Base-by-base conservation (phyloP, 1,140 invertebrate species). In the Lasaia peninsularis region DNA sequence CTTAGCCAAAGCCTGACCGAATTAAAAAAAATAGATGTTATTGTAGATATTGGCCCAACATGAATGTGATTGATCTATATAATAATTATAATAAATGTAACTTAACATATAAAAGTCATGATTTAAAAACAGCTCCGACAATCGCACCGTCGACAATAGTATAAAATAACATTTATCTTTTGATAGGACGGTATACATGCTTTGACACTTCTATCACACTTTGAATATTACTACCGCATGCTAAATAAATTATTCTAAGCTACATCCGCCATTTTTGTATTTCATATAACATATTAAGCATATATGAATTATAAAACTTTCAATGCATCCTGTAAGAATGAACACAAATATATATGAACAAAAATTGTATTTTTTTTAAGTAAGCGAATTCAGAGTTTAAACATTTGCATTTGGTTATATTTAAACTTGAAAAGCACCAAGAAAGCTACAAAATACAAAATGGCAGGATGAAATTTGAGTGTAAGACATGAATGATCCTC, bases 171-270 rank as follows among this genome's bases (percentile, higher is more conserved):
- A 61, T 58, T 58, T 69, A 57, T 58, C 40, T 67, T 55, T 64
- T 53, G 58, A 28, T 59, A 52, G 72, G 77, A 83, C 78, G 82
- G 79, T 67, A 73, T 64, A 70, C 70, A 74, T 70, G 69, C 71
- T 72, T 66, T 52, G 56, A 68, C 67, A 56, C 60, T 40, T 63
- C 50, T 65, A 68, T 66, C 70, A 69, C 58, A 60, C 62, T 60
- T 69, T 62, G 54, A n/a, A 50, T 54, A 63, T 71, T 32, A 64
- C 65, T 82, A 82, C 57, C 67, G 75, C 81, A 85, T 87, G 84
- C 84, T 85, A 82, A 44, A 87, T 83, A 84, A 84, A 85, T 86
- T 79, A 80, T 69, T 69, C 80, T 86, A 84, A 78, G 69, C 76
- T 77, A 78, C 62, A 49, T 56, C 52, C 65, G 58, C 73, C 60